Conservation (phyloP, 2,888 invertebrate species). For the Tenodera sinensis region DNA sequence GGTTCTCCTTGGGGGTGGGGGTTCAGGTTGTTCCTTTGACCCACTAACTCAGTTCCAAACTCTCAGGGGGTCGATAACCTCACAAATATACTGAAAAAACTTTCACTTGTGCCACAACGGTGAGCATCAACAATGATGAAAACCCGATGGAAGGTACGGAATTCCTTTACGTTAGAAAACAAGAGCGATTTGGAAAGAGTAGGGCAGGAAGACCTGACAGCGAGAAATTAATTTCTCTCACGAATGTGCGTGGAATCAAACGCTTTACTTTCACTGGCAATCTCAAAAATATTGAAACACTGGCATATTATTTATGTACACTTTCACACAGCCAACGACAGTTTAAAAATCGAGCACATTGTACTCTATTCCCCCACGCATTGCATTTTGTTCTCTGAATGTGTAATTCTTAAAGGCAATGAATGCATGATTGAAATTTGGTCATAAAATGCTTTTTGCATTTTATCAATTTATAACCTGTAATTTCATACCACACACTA, state of each 20-base stretch:
- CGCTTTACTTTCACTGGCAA: background rate
- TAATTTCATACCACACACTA: too few species aligned
- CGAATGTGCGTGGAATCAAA: background rate
- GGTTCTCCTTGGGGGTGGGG: constrained; percentile 1
- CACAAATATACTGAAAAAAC: background rate
- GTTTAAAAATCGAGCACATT: too few species aligned
- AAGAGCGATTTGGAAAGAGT: background rate
- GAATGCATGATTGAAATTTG: too few species aligned
- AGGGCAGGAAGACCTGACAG: background rate
- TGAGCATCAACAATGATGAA: background rate
- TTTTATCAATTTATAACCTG: too few species aligned
- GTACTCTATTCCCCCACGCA: too few species aligned
- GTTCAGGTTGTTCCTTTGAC: constrained; percentile 19
- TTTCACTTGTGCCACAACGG: background rate
- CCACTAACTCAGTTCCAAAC: constrained; percentile 36
- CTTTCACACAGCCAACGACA: background rate
- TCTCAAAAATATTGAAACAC: background rate
- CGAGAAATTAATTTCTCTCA: background rate
- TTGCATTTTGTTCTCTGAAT: too few species aligned
- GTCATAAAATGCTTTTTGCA: too few species aligned
- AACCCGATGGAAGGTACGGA: background rate
- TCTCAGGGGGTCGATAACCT: constrained; percentile 23
- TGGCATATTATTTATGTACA: background rate
- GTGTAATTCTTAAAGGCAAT: too few species aligned
- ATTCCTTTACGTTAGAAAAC: background rate